These are phyloP conservation scores for Unio delphinus DNA, from an alignment of 2,888 invertebrate genomes.

Conservation along the genomic window DNA sequence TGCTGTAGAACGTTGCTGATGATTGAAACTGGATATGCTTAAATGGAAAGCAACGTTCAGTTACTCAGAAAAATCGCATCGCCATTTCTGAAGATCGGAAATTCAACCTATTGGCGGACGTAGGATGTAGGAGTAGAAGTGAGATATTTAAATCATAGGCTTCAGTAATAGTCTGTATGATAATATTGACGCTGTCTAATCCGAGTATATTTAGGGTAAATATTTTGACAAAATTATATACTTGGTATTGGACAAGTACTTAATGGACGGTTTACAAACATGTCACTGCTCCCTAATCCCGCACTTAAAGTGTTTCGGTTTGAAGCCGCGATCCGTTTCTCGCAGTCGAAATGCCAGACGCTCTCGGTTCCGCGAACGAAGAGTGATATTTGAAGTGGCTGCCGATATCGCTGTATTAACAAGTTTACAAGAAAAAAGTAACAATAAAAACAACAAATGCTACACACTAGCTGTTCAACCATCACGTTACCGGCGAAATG, in stretches of 20 bases:
- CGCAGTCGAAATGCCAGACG: slow-evolving; percentile 28
- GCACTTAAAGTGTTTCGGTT: slow-evolving; percentile 33
- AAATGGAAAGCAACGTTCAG: too few species aligned
- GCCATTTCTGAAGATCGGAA: too few species aligned
- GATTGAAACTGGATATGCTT: too few species aligned
- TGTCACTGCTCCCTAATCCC: slow-evolving; percentile 50
- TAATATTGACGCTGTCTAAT: slow-evolving; percentile 11
- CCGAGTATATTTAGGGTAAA: slow-evolving; percentile 21
- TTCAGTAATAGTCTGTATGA: too few species aligned
- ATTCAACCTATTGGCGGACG: slow-evolving; percentile 24
- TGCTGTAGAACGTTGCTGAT: too few species aligned
- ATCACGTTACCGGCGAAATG: slow-evolving; percentile 20
- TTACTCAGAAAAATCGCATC: too few species aligned
- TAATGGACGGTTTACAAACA: slow-evolving; percentile 49
- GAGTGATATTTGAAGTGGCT: slow-evolving; percentile 22
- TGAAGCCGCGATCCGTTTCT: slow-evolving; percentile 24
- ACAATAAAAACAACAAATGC: slow-evolving; percentile 35
- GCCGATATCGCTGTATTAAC: slow-evolving; percentile 28
- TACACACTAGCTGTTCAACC: slow-evolving; percentile 9
- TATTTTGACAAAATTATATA: slow-evolving; percentile 32
- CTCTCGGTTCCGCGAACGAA: slow-evolving; percentile 18
- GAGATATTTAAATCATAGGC: too few species aligned
- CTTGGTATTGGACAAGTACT: slow-evolving; percentile 37
- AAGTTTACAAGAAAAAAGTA: slow-evolving; percentile 44
- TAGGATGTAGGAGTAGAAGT: neutral